phyloP scores from a whole-genome alignment of 2,113 vertebrate genomes.

The Noturus placidus region DNA sequence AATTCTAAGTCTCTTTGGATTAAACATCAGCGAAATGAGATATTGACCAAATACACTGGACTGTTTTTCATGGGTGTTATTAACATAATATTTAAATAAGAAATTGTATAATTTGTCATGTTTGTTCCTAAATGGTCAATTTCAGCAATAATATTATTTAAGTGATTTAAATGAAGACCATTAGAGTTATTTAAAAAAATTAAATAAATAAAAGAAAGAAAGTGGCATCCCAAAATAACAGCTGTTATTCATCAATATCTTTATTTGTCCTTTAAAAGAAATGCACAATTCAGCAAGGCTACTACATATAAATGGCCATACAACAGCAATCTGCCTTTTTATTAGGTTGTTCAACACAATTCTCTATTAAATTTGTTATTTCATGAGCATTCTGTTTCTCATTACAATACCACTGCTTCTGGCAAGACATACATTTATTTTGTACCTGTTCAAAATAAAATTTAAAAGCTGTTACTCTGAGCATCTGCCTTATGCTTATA shows the following conservation, averaged over 20 bases:
- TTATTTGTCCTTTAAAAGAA: conserved; percentile 79
- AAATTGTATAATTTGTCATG: neutral
- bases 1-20: too few relatives aligned
- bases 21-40: too few relatives aligned
- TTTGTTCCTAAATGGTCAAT: neutral
- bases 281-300: conserved; percentile 82
- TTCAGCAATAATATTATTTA: neutral
- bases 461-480: conserved; percentile 63
- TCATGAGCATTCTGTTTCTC: conserved; percentile 58
- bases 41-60: too few relatives aligned
- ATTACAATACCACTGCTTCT: conserved; percentile 66
- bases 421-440: conserved; percentile 59
- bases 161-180: neutral
- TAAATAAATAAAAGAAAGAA: neutral
- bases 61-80: neutral
- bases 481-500: conserved; percentile 64
- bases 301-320: conserved; percentile 85
- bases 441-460: conserved; percentile 61
- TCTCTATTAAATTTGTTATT: conserved; percentile 53
- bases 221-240: neutral
- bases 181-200: neutral
- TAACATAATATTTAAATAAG: neutral
- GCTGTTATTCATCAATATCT: conserved; percentile 83
- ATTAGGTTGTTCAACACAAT: conserved; percentile 60
- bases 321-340: conserved; percentile 77